Base-by-base conservation (phyloP, 2,113 vertebrate species). In the Embiotoca jacksoni region DNA sequence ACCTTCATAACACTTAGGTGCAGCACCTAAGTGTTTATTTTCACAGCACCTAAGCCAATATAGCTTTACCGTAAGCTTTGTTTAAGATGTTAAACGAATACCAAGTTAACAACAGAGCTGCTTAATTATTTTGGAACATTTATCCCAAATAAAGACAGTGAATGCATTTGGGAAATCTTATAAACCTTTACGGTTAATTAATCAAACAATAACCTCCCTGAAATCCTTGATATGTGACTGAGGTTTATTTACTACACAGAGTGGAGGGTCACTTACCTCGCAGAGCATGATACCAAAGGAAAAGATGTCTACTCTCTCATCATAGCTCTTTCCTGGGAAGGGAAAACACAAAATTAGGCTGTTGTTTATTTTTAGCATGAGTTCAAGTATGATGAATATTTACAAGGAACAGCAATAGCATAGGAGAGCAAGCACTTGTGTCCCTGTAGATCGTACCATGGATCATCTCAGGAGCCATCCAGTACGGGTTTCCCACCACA, bases 381-480 rank as follows among this genome's bases (percentile, higher is more conserved):
- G 30, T 6, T n/a, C 1, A 50, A 41, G 10, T 31, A 3, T 7
- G 0, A 13, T 49, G 3, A 13, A 2, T 16, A 61, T 62, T 46
- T 7, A 33, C 6, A 0, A 37, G 16, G 4, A 35, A 30, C 2
- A 54, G 37, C 37, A 33, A 7, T 15, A n/a, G 41, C 30, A 32
- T 3, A 44, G 30, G 36, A 41, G 77, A 39, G 31, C 47, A 60
- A 57, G 33, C 30, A 74, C 14, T 52, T 7, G 31, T 59, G 50
- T 36, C 8, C 14, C 9, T 50, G 16, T 3, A n/a, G 54, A 3
- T 60, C 96, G 84, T 90, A 99, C 98, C 98, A 0, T 99, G 97
- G 90, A 99, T 99, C 98, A 99, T 99, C 89, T 99, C 98, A 0
- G 98, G 98, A 1, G 98, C 98, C 98, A 99, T 99, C 98, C 98